Evolutionary conservation across 2,888 invertebrate genomes (phyloP), one percentile per base, ranked within the genome.

Genomic region (Autographa gamma): DNA sequence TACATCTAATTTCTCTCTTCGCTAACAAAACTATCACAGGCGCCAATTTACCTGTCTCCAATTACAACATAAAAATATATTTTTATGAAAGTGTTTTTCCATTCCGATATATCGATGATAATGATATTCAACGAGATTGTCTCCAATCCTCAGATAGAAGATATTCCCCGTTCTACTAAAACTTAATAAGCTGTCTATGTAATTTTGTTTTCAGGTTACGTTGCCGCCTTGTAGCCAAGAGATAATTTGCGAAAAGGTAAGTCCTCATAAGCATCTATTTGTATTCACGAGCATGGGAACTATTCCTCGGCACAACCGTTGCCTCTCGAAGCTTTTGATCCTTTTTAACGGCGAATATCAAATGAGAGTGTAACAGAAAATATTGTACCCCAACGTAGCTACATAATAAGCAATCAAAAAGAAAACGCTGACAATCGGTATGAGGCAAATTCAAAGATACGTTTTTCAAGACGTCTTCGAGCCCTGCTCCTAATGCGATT

Each of bases 231-330:
- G 87, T 89, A 88, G 88, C 86, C 83, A 87, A 81, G 85, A 90
- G 91, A 93, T 94, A 91, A 95, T 93, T 94, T 93, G 93, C 92
- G 88, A 92, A 91, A 92, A 93, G 93, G 94, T 93, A 92, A 93
- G 90, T 89, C 82, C 86, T 87, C 80, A 79, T 91, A 91, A 90
- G 85, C 87, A 84, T 88, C 90, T 89, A 92, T 93, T 93, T 92
- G 90, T 93, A 93, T 93, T 93, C 93, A 92, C 86, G 87, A 87
- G 86, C 87, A 84, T 85, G 80, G 73, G 77, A 86, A 83, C 82
- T 82, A 80, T 82, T 80, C 67, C 74, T 74, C 73, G 69, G 69
- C 66, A 64, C 65, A 70, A 66, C 69, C 74, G 76, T 73, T 72
- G 75, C 76, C 83, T 82, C 76, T 78, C 61, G 73, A 76, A 82